Conservation (phyloP, 1,140 invertebrate genomes). For the Pseudomyrmex cubaensis region DNA sequence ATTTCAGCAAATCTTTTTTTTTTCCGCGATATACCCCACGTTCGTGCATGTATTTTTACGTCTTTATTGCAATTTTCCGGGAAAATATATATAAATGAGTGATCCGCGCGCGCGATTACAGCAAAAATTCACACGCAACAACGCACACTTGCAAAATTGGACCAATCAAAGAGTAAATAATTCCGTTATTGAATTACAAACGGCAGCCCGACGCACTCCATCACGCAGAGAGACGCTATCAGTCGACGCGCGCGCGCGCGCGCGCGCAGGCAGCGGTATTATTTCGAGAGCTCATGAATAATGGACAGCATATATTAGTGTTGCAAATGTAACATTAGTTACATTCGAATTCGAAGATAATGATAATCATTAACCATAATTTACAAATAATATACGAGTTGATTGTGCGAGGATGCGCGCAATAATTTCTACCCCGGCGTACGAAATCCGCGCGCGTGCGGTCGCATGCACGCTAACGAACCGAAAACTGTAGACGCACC, state of each 20-base stretch:
- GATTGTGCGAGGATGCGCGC: constrained; percentile 45
- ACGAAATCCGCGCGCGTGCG: constrained; percentile 29
- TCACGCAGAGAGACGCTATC: background rate
- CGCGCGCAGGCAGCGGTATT: constrained; percentile 24
- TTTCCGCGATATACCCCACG: no score
- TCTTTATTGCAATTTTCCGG: no score
- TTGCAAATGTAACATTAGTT: constrained; percentile 63
- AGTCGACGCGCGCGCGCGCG: constrained; percentile 35
- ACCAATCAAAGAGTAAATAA: constrained; percentile 42
- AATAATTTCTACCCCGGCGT: constrained; percentile 41
- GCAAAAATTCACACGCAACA: background rate
- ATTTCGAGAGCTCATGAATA: constrained; percentile 53
- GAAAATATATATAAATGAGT: no score
- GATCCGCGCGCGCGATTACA: background rate
- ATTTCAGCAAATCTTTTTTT: no score
- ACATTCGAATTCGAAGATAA: constrained; percentile 55
- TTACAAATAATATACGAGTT: constrained; percentile 59
- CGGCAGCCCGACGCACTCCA: constrained; percentile 20
- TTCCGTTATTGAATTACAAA: constrained; percentile 40
- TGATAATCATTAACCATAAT: constrained; percentile 60
- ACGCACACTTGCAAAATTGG: background rate
- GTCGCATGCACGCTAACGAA: constrained; percentile 42
- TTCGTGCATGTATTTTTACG: no score
- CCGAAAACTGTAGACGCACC: constrained; percentile 35
- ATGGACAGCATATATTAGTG: constrained; percentile 49